phyloP scores from a whole-genome alignment of 2,888 invertebrate species.

The Drosophila phalerata region DNA sequence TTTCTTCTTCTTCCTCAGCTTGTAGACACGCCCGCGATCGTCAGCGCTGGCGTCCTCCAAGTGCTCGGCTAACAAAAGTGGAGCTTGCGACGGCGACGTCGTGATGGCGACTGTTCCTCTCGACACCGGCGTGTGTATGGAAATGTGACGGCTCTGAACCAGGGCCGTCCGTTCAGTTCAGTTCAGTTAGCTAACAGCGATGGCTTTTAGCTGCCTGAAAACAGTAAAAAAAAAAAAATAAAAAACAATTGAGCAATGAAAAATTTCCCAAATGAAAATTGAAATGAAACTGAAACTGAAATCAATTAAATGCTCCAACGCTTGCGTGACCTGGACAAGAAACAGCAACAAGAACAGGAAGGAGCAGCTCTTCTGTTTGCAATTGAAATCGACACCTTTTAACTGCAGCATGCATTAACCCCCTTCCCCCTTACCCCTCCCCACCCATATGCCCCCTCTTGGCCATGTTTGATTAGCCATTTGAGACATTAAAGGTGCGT shows the following conservation, averaged over 20 bases:
- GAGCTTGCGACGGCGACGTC: constrained; percentile 83
- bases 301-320: constrained; percentile 22
- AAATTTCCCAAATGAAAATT: constrained; percentile 2
- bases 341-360: neutral
- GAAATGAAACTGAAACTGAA: constrained; percentile 8
- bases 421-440: neutral
- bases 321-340: constrained; percentile 37
- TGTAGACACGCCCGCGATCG: constrained; percentile 84
- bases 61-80: constrained; percentile 73
- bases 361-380: constrained; percentile 21
- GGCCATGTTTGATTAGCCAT: constrained; percentile 50
- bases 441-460: too few relatives aligned
- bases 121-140: constrained; percentile 66
- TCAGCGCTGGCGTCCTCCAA: constrained; percentile 76
- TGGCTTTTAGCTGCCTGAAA: constrained; percentile 25
- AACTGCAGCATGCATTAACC: constrained; percentile 29
- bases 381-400: constrained; percentile 41
- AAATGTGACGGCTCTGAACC: constrained; percentile 51
- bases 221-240: neutral
- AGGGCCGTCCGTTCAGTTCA: constrained; percentile 38
- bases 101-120: constrained; percentile 83
- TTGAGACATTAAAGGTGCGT: constrained; percentile 59
- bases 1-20: constrained; percentile 84
- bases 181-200: neutral
- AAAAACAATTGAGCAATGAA: neutral